phyloP scores from a whole-genome alignment of 1,140 invertebrate genomes.

The Camponotus floridanus region DNA sequence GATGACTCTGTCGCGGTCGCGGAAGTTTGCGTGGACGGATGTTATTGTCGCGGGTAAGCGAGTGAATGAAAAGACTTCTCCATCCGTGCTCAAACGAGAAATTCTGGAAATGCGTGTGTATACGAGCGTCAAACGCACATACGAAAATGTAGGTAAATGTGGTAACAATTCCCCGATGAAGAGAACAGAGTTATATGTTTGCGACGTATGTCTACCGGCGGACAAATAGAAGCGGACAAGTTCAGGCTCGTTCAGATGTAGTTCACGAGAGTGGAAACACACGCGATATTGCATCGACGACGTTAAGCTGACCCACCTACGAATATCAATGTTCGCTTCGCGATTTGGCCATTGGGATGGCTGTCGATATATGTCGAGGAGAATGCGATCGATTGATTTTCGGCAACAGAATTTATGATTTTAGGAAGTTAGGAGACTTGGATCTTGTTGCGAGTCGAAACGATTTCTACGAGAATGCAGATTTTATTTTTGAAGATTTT shows the following conservation, averaged over 20 bases:
- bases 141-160: not conserved
- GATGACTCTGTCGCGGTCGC: conserved; percentile 7
- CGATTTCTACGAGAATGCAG: not conserved
- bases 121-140: not conserved
- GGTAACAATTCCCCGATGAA: not conserved
- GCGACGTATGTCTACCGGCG: conserved; percentile 49
- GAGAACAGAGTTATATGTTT: conserved; percentile 53
- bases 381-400: conserved; percentile 24
- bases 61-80: conserved; percentile 12
- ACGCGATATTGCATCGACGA: conserved; percentile 23
- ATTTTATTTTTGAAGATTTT: too few species aligned
- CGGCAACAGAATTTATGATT: not conserved
- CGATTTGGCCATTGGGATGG: not conserved
- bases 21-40: conserved; percentile 19
- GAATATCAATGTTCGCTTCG: conserved; percentile 31
- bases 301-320: conserved; percentile 30
- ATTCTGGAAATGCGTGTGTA: not conserved
- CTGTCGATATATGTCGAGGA: not conserved
- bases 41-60: not conserved
- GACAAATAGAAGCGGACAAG: conserved; percentile 41
- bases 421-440: not conserved
- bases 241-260: conserved; percentile 15
- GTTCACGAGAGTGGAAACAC: conserved; percentile 1
- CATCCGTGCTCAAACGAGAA: not conserved
- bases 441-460: not conserved